These are phyloP conservation scores for Takifugu rubripes DNA, from an alignment of 2,797 vertebrate genomes.

Conservation along the genomic window DNA sequence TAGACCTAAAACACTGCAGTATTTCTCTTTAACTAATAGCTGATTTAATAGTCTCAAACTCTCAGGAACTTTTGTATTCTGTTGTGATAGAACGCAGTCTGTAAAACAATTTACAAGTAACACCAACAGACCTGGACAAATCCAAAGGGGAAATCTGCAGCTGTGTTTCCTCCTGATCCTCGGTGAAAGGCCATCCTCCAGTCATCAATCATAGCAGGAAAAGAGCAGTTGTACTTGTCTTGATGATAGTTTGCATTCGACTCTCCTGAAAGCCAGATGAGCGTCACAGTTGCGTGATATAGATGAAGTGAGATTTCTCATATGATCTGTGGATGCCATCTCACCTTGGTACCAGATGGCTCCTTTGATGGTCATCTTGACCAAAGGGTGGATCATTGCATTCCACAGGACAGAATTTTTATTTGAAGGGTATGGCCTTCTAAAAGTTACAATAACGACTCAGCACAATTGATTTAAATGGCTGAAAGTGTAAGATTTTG, in stretches of 20 bases:
- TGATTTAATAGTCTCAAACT: background rate
- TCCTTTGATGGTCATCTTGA: constrained; percentile 88
- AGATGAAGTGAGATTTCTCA: background rate
- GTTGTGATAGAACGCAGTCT: too few species aligned
- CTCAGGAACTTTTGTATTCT: background rate
- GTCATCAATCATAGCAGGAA: constrained; percentile 86
- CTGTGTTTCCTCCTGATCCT: constrained; percentile 79
- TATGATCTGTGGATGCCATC: background rate
- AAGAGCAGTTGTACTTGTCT: constrained; percentile 85
- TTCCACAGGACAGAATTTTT: constrained; percentile 85
- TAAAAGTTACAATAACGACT: background rate
- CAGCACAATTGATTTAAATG: too few species aligned
- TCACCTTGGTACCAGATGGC: constrained; percentile 93
- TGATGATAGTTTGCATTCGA: constrained; percentile 71
- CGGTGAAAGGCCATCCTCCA: constrained; percentile 85
- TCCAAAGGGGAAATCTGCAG: constrained; percentile 84
- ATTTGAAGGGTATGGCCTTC: background rate
- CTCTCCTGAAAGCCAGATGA: constrained; percentile 76
- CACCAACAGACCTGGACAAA: constrained; percentile 84
- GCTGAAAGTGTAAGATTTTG: too few species aligned
- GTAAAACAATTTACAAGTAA: background rate
- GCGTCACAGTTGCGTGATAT: background rate
- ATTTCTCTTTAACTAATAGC: background rate
- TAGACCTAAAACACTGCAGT: background rate
- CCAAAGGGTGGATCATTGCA: constrained; percentile 88